These are phyloP conservation scores for Amiota mariae DNA, from an alignment of 2,888 invertebrate genomes.

Conservation along the genomic window DNA sequence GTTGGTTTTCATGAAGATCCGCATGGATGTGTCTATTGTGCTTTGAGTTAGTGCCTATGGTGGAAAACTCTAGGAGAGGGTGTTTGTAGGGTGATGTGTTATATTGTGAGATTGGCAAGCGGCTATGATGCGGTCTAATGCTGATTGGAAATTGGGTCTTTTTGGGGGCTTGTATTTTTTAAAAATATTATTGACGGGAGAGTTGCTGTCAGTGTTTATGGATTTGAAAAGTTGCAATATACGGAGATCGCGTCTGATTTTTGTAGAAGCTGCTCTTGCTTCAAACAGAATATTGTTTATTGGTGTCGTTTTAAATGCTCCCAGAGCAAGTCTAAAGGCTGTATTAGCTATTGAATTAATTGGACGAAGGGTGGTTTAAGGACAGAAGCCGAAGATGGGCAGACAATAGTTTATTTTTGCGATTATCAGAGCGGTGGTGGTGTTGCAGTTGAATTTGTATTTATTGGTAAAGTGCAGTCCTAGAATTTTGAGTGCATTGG, in stretches of 20 bases:
- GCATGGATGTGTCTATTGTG: too few relatives aligned
- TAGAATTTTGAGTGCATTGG: too few relatives aligned
- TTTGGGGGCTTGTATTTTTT: background rate
- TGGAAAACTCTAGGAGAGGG: background rate
- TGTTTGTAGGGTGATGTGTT: background rate
- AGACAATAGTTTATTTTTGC: conserved; percentile 30
- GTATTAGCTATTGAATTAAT: conserved; percentile 30
- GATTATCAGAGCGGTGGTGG: background rate
- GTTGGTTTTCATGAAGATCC: too few relatives aligned
- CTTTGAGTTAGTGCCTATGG: too few relatives aligned
- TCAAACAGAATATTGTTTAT: background rate
- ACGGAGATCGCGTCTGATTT: too few relatives aligned
- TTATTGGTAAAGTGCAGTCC: too few relatives aligned
- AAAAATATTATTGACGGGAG: background rate
- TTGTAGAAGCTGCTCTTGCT: too few relatives aligned
- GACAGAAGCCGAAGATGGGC: conserved; percentile 27
- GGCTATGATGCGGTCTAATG: conserved; percentile 6
- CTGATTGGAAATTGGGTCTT: too few relatives aligned
- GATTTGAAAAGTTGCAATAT: background rate
- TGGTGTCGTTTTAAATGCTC: conserved; percentile 19
- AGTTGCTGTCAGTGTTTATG: background rate
- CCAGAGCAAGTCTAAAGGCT: conserved; percentile 8
- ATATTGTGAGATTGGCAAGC: background rate
- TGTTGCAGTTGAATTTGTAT: conserved; percentile 37
- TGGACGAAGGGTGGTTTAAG: too few relatives aligned